Evolutionary conservation across 2,888 invertebrate genomes (phyloP), one percentile per base, ranked within the genome.

Genomic region (Sericinus montela): DNA sequence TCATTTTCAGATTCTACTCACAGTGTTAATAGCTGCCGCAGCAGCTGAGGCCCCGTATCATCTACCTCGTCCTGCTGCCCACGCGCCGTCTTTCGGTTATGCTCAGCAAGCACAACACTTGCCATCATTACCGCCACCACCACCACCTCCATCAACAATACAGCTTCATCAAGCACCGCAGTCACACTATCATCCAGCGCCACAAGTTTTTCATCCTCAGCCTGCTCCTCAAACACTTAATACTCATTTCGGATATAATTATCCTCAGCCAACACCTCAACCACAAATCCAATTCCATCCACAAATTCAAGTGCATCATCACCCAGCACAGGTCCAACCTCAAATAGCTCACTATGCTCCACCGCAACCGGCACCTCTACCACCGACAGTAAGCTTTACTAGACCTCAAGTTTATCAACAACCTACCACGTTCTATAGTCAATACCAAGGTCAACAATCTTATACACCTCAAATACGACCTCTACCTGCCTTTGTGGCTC

Each of bases 41-140:
- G 70, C 61, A 44, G 80, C 76, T 23, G 87, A 87, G 69, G 87
- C 86, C 10, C 87, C 85, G 14, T 88, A 88, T 61, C 66, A 82
- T 46, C 57, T 85, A 50, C 80, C 81, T 9, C 75, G 77, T 44
- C 87, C 87, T n/a, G 69, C 63, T 1, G 55, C 68, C 4, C 62
- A 75, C 30, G 69, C 72, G 5, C 78, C 77, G 0, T 47, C 65
- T 9, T 72, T 85, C 55, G 62, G 72, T 51, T 82, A 78, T n/a
- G 37, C 15, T 45, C 79, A 74, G 0, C 67, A 67, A 6, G 63
- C 69, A 1, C 62, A 60, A 0, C 63, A 63, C 1, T 63, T 58
- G 4, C 65, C 57, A 3, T 64, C 58, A 0, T 62, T 59, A 3
- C 60, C 58, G 3, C 59, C 57, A 10, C 52, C 51, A n/a, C 50